Percentiles rank a stretch among this genome's conserved stretches.
These are phyloP conservation scores for Psammodynastes pulverulentus DNA, from an alignment of 2,113 vertebrate genomes.

Conservation along the genomic window DNA sequence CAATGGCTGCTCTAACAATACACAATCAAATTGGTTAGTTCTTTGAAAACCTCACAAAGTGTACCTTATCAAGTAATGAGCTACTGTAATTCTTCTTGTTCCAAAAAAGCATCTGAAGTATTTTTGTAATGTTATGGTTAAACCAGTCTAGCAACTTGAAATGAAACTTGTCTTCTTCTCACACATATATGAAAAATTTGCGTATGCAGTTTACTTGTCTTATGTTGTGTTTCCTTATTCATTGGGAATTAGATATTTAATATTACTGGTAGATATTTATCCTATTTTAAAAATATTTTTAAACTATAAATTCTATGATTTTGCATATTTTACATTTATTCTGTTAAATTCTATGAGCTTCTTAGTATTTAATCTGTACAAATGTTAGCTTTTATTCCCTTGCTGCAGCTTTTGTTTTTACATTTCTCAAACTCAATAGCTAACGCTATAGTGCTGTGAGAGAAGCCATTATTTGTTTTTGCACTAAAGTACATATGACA, in stretches of 20 bases:
- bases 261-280: neutral
- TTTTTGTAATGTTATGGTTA: slow-evolving; percentile 8
- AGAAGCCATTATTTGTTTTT: slow-evolving; percentile 8
- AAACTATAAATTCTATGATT: neutral
- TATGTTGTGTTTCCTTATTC: neutral
- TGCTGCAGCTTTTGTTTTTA: neutral
- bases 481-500: neutral
- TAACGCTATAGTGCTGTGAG: neutral
- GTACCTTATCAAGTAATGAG: neutral
- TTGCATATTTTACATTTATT: neutral
- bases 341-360: neutral
- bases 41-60: neutral
- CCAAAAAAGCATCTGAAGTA: neutral
- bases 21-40: neutral
- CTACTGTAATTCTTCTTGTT: slow-evolving; percentile 2
- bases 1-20: neutral
- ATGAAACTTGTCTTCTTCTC: neutral
- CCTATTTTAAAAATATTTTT: neutral
- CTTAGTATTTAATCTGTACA: neutral
- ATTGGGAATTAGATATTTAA: neutral
- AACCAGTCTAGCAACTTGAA: slow-evolving; percentile 26
- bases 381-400: neutral
- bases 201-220: neutral
- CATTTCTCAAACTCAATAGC: neutral
- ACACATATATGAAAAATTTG: neutral